Evolutionary conservation across 2,113 vertebrate species (phyloP).

Genomic region (Oreotragus oreotragus): DNA sequence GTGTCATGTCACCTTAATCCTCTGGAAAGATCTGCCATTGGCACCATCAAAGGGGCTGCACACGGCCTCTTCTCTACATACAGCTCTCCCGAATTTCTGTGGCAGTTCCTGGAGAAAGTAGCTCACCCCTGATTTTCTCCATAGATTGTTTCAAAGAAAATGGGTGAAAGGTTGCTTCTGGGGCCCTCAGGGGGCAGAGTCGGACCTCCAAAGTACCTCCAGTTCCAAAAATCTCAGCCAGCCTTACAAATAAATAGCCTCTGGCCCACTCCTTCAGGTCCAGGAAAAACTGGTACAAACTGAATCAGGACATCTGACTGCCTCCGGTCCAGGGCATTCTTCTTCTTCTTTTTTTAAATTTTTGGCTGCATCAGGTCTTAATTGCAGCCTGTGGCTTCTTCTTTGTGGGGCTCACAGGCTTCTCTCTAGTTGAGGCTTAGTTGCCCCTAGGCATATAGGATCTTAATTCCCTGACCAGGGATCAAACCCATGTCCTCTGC

Average conservation of each 20-base stretch:
- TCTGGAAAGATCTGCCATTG: not conserved
- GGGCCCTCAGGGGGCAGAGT: not conserved
- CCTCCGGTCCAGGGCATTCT: not conserved
- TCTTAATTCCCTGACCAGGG: not conserved
- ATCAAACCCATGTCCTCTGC: not conserved
- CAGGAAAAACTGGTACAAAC: not conserved
- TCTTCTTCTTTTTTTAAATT: not conserved
- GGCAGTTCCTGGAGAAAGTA: not conserved
- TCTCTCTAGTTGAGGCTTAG: not conserved
- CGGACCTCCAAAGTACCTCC: not conserved
- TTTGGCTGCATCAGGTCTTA: not conserved
- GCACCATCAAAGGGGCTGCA: not conserved
- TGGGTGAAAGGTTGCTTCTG: not conserved
- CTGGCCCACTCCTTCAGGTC: not conserved
- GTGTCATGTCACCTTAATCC: rapidly evolving
- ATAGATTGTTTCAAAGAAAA: not conserved
- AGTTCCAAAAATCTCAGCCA: not conserved
- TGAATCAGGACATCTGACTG: not conserved
- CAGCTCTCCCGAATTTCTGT: not conserved
- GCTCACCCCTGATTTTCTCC: not conserved
- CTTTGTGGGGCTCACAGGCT: not conserved
- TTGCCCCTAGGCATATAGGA: not conserved
- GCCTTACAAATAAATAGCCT: not conserved
- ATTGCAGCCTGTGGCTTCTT: not conserved
- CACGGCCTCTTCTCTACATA: not conserved